Evolutionary conservation across 2,113 vertebrate genomes (phyloP), one percentile per base, ranked within the genome.

Genomic region (Sinocyclocheilus anophthalmus): DNA sequence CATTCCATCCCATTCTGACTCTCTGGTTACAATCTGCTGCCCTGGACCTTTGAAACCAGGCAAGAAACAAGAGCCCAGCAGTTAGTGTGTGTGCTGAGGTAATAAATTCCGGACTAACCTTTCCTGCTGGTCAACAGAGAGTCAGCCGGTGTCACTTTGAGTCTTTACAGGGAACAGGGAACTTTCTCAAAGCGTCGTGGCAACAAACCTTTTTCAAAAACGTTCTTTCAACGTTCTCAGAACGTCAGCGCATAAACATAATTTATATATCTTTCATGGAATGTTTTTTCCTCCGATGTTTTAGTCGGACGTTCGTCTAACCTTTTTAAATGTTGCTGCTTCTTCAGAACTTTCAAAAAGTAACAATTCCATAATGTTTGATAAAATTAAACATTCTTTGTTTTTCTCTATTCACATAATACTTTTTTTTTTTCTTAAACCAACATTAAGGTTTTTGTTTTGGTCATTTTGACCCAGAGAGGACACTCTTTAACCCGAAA

Each of bases 1-100:
- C 85, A 88, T 88, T 88, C 87, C 79, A 81, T 80, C 61, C 81
- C 53, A 61, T 82, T 87, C 78, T 11, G 72, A 61, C 73, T 90
- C 88, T 89, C 84, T 82, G 83, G 90, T 90, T 91, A 87, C 90
- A 86, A 87, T 86, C 87, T 88, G 83, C 24, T 85, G 61, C 59
- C 73, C 84, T 81, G 88, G 33, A 75, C 83, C 53, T 45, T 70
- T 88, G 79, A 88, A 18, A 59, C 86, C 63, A 86, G 85, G 85
- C 73, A 87, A 85, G 88, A 88, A 91, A 91, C 86, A 55, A 3
- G 84, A 90, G 72, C 70, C 87, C 39, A 50, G 73, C 61, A 55
- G 82, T 55, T 55, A 76, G 87, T 59, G 79, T 85, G 53, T 77
- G 70, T 8, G 4, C 86, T 88, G 81, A 84, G 76, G 87, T 87